Base-by-base conservation (phyloP, 1,140 invertebrate species). In the Micrasema minimum region DNA sequence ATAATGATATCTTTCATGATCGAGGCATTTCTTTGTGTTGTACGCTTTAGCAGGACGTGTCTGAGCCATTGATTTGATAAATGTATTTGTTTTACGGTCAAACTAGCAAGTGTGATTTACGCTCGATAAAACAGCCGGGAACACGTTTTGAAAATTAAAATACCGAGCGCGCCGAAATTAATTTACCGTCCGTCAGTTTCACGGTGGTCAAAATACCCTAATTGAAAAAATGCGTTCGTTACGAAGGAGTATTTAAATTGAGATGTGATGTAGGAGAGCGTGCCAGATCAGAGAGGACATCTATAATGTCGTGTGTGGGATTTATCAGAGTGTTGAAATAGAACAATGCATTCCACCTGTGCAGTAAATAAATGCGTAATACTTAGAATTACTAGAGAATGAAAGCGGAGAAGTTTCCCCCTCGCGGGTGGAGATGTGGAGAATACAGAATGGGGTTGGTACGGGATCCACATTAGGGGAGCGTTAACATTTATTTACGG, bases 401-500 rank as follows among this genome's bases (percentile, higher is more conserved):
- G 71, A 72, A 69, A 72, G 66, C 46, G 43, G 53, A 68, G 69
- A 72, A 65, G 59, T 20, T 10, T 16, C 59, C 59, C 16, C 10
- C n/a, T 16, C 62, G 26, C 35, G 65, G 7, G 26, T 23, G 22
- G 11, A 53, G 46, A 57, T 66, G 14, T 51, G 43, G 31, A 53
- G 41, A 23, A 11, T 46, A n/a, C n/a, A 46, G 35, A 61, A 12
- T 43, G 43, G 37, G 57, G 53, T 35, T 62, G 68, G 55, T 62
- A 62, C 38, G 38, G 68, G 64, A 20, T 45, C 26, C 45, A 51
- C 62, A 66, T 66, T 70, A 67, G 69, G 73, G 73, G 69, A 72
- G 69, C 48, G 65, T 75, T 72, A 72, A 72, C 73, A 75, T 71
- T 75, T 75, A 75, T 75, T 75, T 72, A 75, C 72, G 69, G 69